Evolutionary conservation across 2,888 invertebrate species (phyloP), one percentile per base, ranked within the genome.

Genomic region (Leptinotarsa peninsularis): DNA sequence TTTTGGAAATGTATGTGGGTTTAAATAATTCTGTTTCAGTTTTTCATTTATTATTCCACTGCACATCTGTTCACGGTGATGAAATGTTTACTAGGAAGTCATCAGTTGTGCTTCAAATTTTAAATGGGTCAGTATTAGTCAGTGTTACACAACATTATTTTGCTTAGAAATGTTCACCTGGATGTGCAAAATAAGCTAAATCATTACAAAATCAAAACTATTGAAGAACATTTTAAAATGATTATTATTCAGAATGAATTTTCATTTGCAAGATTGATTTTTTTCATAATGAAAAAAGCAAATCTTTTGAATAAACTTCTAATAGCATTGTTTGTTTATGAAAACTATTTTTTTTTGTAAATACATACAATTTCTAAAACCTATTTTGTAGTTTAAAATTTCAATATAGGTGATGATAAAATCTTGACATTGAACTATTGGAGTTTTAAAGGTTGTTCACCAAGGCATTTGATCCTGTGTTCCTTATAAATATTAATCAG

Each of bases 381-480:
- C 43, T 43, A 43, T 43, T 43, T 43, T 43, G 10, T 43, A 10
- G 10, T 43, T 43, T 43, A 10, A 3, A 43, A 43, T 43, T 43
- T 43, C 43, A 43, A 10, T 43, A 43, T 43, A 43, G 63, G n/a
- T 13, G 43, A 33, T 63, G n/a, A n/a, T 33, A 3, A 63, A 63
- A 63, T 33, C 17, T 43, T 63, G 17, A 63, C 43, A 33, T 43
- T 63, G 63, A 43, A 63, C 63, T 63, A n/a, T 63, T 63, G 21
- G 1, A 27, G 23, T 60, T 33, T 13, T n/a, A 33, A 63, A 43
- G 33, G 27, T 63, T 63, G 17, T 63, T 43, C 33, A 43, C 27
- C 63, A n/a, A 63, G 63, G 81, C 81, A 81, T 81, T 81, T 81
- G 71, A 68, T 73, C 10, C 76, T 80, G 75, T 78, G 78, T 77